Percentiles rank a stretch among this genome's conserved stretches.
Conservation (phyloP, 2,888 invertebrate genomes). For the Parapristionchus giblindavisi region DNA sequence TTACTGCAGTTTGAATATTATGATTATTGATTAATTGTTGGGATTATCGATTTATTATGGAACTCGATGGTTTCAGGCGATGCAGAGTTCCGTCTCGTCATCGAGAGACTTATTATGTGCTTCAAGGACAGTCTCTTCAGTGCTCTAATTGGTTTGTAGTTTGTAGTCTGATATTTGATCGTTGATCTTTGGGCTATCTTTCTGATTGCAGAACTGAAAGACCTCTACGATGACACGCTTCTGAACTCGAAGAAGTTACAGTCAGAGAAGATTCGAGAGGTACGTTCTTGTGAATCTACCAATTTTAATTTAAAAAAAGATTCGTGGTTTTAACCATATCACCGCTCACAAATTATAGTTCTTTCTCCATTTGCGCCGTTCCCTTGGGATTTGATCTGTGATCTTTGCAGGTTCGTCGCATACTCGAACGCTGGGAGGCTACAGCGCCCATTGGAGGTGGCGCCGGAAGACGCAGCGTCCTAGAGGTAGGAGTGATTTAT, state of each 20-base stretch:
- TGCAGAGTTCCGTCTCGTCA: slow-evolving; percentile 90
- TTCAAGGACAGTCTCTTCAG: slow-evolving; percentile 98
- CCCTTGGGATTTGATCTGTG: neutral
- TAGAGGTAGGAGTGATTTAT: neutral
- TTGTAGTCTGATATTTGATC: neutral
- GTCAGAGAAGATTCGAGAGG: slow-evolving; percentile 85
- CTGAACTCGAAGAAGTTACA: slow-evolving; percentile 93
- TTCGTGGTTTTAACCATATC: too few species aligned
- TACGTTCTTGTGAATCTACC: too few species aligned
- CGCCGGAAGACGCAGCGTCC: slow-evolving; percentile 22
- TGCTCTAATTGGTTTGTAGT: slow-evolving; percentile 86
- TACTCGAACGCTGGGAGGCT: slow-evolving; percentile 82
- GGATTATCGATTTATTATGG: slow-evolving; percentile 68
- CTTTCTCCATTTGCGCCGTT: too few species aligned
- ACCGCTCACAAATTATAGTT: too few species aligned
- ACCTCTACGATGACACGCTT: slow-evolving; percentile 95
- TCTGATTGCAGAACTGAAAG: slow-evolving; percentile 84
- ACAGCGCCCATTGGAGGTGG: slow-evolving; percentile 53
- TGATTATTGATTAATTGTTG: neutral
- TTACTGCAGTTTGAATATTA: neutral
- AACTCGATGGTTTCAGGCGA: slow-evolving; percentile 75
- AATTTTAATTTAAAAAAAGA: too few species aligned
- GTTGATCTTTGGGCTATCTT: slow-evolving; percentile 16
- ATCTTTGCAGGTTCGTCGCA: slow-evolving; percentile 74
- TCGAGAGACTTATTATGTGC: slow-evolving; percentile 95